Base-by-base conservation (phyloP, 2,888 invertebrate species). In the Drosophila prolongata region DNA sequence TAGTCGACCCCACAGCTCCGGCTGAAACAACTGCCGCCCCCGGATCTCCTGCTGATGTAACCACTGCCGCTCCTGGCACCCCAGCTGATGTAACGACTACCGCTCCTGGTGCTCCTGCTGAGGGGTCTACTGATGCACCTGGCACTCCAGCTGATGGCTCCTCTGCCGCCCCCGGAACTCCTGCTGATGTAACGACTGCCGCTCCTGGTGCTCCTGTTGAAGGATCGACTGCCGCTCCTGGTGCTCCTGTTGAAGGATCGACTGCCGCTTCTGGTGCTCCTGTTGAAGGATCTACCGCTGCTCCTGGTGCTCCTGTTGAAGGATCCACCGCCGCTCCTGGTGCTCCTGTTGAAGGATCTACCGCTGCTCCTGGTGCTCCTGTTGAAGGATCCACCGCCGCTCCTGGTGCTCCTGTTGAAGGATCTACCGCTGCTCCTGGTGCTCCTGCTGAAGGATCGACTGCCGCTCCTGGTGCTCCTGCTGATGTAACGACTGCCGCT, bases 61-160 rank as follows among this genome's bases (percentile, higher is more conserved):
- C 46, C 1, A 46, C 27, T 0, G 46, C 27, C 1, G 46, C 46
- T 53, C 75, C 75, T 0, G 78, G 67, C 30, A 37, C 57, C 0
- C 65, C 46, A 1, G 46, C 56, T 3, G 61, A n/a, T 6, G 61
- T 6, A 11, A 13, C 44, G 1, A 46, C 77, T 43, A 55, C 50
- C 0, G 71, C 71, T 16, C 77, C 78, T 0, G 59, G 70, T 10
- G 2, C 49, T 13, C 64, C 77, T 34, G 68, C 1, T 1, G 68
- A 70, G 1, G 66, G 59, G 0, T 55, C 66, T 9, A 50, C 71
- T 8, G 60, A 71, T 5, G 73, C 56, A 4, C 65, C 62, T 19
- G 62, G 44, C 0, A 0, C 57, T 3, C 56, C 71, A 6, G 61
- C 19, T 1, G 62, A 76, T 1, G 65, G 40, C 2, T 14, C 40